Evolutionary conservation across 2,888 invertebrate genomes (phyloP).

Genomic region (Mythimna ferrago): DNA sequence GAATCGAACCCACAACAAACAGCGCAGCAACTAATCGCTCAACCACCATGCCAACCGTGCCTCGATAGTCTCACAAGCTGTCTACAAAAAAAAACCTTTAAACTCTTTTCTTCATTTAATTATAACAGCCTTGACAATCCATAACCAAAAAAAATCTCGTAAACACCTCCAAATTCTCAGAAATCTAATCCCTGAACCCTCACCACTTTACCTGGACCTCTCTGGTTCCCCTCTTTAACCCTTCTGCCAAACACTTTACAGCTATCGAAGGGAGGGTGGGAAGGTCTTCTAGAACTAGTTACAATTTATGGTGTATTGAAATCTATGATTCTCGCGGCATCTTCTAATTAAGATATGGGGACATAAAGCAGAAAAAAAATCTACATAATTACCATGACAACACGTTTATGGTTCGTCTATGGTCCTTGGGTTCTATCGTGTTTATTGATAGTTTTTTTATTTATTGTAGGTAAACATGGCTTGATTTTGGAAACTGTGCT

Average conservation of each 20-base stretch:
- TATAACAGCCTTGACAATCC: constrained; percentile 2
- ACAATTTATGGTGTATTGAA: constrained; percentile 56
- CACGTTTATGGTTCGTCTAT: constrained; percentile 62
- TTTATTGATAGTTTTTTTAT: constrained; percentile 50
- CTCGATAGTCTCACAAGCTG: background rate
- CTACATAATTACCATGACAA: constrained; percentile 70
- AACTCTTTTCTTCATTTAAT: background rate
- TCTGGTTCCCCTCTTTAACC: background rate
- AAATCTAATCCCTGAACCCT: constrained; percentile 38
- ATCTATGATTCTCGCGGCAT: constrained; percentile 67
- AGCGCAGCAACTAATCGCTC: too few species aligned
- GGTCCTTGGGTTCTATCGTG: constrained; percentile 44
- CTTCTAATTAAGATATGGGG: constrained; percentile 70
- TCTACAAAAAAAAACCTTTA: background rate
- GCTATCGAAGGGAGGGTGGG: background rate
- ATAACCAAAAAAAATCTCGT: background rate
- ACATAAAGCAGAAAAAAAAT: constrained; percentile 52
- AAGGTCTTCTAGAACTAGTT: constrained; percentile 48
- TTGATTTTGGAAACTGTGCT: background rate
- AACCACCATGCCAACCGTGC: background rate
- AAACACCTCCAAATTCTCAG: constrained; percentile 56
- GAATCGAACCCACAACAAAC: too few species aligned
- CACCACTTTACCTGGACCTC: constrained; percentile 33
- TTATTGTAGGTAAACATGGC: constrained; percentile 43
- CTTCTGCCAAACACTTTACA: background rate